Base-by-base conservation (phyloP, 1,140 invertebrate genomes). In the Proctacanthus coquilletti region DNA sequence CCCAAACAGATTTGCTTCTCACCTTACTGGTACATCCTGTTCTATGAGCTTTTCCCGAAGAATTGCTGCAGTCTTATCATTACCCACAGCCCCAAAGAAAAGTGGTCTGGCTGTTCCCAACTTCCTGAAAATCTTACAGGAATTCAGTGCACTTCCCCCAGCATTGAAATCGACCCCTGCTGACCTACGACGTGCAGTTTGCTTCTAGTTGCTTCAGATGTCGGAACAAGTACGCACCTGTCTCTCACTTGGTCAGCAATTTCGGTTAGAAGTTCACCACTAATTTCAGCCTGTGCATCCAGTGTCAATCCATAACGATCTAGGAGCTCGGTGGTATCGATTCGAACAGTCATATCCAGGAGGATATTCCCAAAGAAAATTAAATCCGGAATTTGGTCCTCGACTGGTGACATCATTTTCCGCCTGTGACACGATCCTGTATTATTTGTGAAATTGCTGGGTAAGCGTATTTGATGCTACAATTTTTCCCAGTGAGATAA, bases 291-390 rank as follows among this genome's bases (percentile, higher is more conserved):
- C 35, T 56, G 57, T 34, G 52, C 51, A 18, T 53, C 52, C 35
- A 47, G 27, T 13, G 53, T 34, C 5, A 59, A 36, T n/a, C 45
- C 38, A 35, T 46, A 49, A 1, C 46, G 50, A 18, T 48, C 19
- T 5, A 59, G 36, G 1, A 56, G 21, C 5, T 54, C 44, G 1
- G 45, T 43, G 25, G 51, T 38, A 5, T 48, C 39, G 18, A 59
- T 40, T 14, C 50, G 38, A 1, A 52, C 42, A 9, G 49, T 43
- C 2, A 46, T 48, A 40, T 59, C 56, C 1, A 59, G 38, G 23
- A 59, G 25, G 18, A 56, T 53, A 34, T 59, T 59, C 19, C 56
- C 56, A 32, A 59, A 59, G 23, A n/a, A n/a, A n/a, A n/a, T n/a
- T n/a, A n/a, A n/a, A 34, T 4, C 5, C 19, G 17, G 5, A 34